Base-by-base conservation (phyloP, 2,797 vertebrate genomes). In the Eidolon dupreanum region DNA sequence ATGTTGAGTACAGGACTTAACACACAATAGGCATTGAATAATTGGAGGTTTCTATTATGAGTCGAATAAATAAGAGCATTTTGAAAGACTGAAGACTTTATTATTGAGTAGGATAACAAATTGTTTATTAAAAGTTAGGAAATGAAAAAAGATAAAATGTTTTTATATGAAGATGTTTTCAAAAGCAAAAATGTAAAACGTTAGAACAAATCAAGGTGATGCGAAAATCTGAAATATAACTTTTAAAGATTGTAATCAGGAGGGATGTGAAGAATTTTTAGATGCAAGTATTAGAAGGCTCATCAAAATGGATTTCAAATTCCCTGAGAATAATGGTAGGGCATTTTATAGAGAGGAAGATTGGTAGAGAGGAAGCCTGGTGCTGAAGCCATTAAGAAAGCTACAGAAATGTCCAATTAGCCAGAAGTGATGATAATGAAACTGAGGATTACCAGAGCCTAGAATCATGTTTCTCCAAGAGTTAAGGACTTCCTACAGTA, bases 121-220 rank as follows among this genome's bases (percentile, higher is more conserved):
- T 59, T 57, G 1, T 65, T 91, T 55, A 70, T 75, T 91, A 49
- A 82, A 90, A 74, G 24, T 75, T 79, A 88, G 68, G 31, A 92
- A 85, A 22, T 66, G 31, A 95, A 20, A 81, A 85, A n/a, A 8
- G 10, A 68, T 73, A 57, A 81, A 77, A 59, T 86, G 28, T 74
- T 91, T 94, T 78, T 33, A 53, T 61, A 68, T 68, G 6, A 91
- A 89, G 17, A 78, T 57, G 19, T 90, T 93, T 93, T 61, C 28
- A 90, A 88, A 86, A 88, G 6, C 68, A 19, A 73, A 91, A 88
- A 91, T 88, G 11, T 61, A 91, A 81, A 93, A 88, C 77, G 7
- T 77, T 96, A 49, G 38, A 88, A 74, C 9, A 93, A 88, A 81
- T 95, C 8, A 81, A 43, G 31, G 49, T 82, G 15, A 66, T 86